A percentile compares a stretch with the other conserved stretches of the same genome.
Evolutionary conservation across 1,140 invertebrate species (phyloP).

Genomic region (Diachasma alloeum): DNA sequence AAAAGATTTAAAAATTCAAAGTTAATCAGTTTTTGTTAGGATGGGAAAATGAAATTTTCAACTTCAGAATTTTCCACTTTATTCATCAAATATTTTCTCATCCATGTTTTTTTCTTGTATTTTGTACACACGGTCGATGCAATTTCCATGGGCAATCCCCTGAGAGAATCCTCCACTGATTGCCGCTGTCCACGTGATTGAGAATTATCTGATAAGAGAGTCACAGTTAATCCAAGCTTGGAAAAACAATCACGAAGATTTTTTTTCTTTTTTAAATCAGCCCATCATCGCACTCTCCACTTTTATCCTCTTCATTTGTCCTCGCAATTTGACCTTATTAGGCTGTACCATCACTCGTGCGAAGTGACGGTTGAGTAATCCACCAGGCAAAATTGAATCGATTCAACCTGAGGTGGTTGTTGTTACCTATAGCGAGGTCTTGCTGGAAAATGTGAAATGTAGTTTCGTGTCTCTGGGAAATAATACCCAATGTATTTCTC

Average conservation of each 20-base stretch:
- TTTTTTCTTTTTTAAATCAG: not conserved
- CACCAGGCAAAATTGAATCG: constrained; percentile 6
- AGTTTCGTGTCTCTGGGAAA: constrained; percentile 8
- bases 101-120: not conserved
- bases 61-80: too few species aligned
- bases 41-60: too few species aligned
- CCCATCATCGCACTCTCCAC: not conserved
- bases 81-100: not conserved
- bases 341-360: not conserved
- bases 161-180: not conserved
- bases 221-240: not conserved
- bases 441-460: constrained; percentile 7
- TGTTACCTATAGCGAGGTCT: not conserved
- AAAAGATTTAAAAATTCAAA: too few species aligned
- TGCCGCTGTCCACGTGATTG: not conserved
- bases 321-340: not conserved
- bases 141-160: not conserved
- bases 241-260: not conserved
- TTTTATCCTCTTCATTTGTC: not conserved
- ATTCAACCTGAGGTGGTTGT: not conserved
- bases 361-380: not conserved
- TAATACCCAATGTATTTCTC: constrained; percentile 15
- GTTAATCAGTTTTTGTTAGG: too few species aligned
- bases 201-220: not conserved
- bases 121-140: not conserved